Percentiles rank a stretch among this genome's conserved stretches.
Conservation (phyloP, 2,888 invertebrate species). For the Galeopsomyia nigrocyanea region DNA sequence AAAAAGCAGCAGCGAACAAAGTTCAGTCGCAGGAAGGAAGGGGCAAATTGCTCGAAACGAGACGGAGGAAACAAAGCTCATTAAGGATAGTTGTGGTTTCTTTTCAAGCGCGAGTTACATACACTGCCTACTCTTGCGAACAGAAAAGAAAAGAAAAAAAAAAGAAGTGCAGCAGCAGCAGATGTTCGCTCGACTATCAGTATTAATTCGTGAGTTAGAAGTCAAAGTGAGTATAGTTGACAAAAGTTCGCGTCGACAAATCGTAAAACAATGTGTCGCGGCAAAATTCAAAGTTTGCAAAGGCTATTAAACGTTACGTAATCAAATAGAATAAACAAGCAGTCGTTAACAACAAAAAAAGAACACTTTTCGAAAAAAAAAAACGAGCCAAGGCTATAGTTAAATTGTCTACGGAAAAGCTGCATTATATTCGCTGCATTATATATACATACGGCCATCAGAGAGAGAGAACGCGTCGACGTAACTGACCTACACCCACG, state of each 20-base stretch:
- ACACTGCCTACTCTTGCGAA: not conserved
- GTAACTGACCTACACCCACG: slow-evolving; percentile 45
- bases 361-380: too few relatives aligned
- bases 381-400: too few relatives aligned
- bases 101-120: slow-evolving; percentile 4
- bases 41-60: slow-evolving; percentile 36
- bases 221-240: not conserved
- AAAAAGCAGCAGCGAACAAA: not conserved
- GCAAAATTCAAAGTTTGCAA: not conserved
- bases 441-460: too few relatives aligned
- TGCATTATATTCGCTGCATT: too few relatives aligned
- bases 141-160: not conserved
- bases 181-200: slow-evolving; percentile 8
- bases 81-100: slow-evolving; percentile 40
- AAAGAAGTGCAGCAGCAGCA: slow-evolving; percentile 21
- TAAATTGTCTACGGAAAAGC: too few relatives aligned
- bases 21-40: slow-evolving; percentile 38
- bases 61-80: slow-evolving; percentile 40
- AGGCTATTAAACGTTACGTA: not conserved
- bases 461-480: not conserved
- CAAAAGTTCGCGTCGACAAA: not conserved
- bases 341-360: too few relatives aligned
- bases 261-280: slow-evolving; percentile 19
- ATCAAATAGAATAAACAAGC: too few relatives aligned
- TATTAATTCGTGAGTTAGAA: not conserved